Evolutionary conservation across 2,113 vertebrate genomes (phyloP).

Genomic region (Cyphomyrus plagiostoma): DNA sequence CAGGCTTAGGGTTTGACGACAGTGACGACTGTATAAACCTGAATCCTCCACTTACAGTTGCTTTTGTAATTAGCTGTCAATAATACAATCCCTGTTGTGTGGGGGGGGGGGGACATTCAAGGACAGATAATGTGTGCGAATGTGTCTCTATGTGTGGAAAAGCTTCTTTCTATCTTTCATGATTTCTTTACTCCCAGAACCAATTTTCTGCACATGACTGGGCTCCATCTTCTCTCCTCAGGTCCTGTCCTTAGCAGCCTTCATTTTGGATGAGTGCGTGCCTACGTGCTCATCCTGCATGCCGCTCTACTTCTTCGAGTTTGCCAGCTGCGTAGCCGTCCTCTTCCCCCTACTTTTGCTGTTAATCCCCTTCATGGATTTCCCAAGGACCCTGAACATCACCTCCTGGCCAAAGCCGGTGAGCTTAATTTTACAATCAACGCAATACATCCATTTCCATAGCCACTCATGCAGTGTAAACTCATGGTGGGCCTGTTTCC

Average conservation of each 20-base stretch:
- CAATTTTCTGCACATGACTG: neutral
- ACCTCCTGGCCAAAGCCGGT: constrained; percentile 41
- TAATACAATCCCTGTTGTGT: no score
- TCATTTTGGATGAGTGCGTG: constrained; percentile 65
- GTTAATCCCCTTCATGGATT: constrained; percentile 42
- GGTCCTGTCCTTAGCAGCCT: constrained; percentile 60
- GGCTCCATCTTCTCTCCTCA: constrained; percentile 27
- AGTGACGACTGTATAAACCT: no score
- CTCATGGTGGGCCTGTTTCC: neutral
- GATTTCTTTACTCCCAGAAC: neutral
- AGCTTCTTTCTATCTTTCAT: neutral
- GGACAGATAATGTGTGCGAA: neutral
- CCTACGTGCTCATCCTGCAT: constrained; percentile 39
- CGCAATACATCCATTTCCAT: neutral
- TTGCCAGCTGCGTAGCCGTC: constrained; percentile 61
- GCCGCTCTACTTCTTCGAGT: constrained; percentile 69
- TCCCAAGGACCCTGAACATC: constrained; percentile 35
- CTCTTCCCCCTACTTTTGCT: constrained; percentile 55
- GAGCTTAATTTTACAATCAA: constrained; percentile 24
- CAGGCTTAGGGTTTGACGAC: no score
- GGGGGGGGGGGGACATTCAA: no score
- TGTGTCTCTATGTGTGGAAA: neutral
- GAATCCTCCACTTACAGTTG: no score
- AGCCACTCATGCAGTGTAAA: neutral
- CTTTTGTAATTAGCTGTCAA: no score